Evolutionary conservation across 2,113 vertebrate genomes (phyloP), one percentile per base, ranked within the genome.

Genomic region (Aegotheles bennettii): DNA sequence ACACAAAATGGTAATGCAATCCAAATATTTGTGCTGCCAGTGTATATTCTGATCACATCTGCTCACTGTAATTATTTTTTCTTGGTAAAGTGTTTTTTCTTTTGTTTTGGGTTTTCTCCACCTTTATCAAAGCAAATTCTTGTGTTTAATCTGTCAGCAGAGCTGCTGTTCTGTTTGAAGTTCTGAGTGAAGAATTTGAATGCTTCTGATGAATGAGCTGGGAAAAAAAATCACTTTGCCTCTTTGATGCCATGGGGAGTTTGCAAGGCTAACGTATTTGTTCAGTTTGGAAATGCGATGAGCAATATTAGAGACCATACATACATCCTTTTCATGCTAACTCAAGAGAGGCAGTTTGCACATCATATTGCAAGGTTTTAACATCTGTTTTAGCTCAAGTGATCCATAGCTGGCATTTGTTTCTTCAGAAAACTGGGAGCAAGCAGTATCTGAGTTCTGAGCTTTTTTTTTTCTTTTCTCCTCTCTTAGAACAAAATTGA

Each of bases 401-500:
- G 31, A 48, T 57, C 48, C 21, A 5, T 15, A 31, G 15, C 5
- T 83, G 35, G 9, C 20, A 8, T 26, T 76, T 42, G 11, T 91
- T 59, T 81, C 60, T 36, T 75, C 63, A 76, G 53, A 47, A 84
- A 76, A 57, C 42, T 29, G 12, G 85, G 26, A 85, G 19, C 40
- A 28, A 85, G 21, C n/a, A 40, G 10, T 80, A 38, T 13, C 63
- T 29, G 51, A 19, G 20, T 84, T 33, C 11, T 68, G 19, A 92
- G 59, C 71, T 92, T 40, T 56, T 87, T 33, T 73, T 92, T 65
- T 95, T 85, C 38, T 68, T 97, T 61, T 94, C 42, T 93, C 48
- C 54, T 97, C 87, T 97, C 28, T 28, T 89, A 99, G 99, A 96
- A 99, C 99, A 92, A 99, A 99, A 96, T 96, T 99, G 96, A 99